A percentile compares a stretch with the other conserved stretches of the same genome.
Conservation (phyloP, 2,797 vertebrate genomes). For the Bovichtus variegatus region DNA sequence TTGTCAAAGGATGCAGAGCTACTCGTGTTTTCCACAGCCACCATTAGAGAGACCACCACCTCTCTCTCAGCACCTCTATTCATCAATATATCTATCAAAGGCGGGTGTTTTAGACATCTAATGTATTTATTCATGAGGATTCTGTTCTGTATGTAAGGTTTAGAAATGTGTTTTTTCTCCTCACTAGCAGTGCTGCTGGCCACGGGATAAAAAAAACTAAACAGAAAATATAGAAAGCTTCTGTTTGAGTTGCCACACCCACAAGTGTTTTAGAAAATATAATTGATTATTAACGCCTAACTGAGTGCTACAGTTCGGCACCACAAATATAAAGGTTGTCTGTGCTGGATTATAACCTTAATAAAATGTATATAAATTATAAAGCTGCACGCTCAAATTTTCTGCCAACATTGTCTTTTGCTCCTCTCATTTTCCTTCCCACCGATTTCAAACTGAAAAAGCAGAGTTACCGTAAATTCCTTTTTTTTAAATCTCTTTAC, state of each 20-base stretch:
- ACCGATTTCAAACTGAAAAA: neutral
- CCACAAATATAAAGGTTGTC: neutral
- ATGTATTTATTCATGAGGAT: constrained; percentile 38
- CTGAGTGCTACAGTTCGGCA: neutral
- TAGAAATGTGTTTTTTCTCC: constrained; percentile 3
- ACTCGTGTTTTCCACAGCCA: constrained; percentile 15
- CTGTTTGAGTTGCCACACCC: neutral
- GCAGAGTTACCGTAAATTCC: neutral
- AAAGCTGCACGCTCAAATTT: neutral
- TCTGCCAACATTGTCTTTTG: neutral
- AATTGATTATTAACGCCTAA: neutral
- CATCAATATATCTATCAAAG: constrained; percentile 11
- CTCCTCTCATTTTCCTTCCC: neutral
- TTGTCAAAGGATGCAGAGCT: constrained; percentile 26
- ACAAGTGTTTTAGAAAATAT: neutral
- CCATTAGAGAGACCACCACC: constrained; percentile 26
- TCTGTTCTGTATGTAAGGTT: constrained; percentile 2
- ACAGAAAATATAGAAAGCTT: neutral
- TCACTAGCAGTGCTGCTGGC: neutral
- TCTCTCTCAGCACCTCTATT: constrained; percentile 20
- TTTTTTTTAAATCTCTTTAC: constrained; percentile 22
- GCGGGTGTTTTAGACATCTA: constrained; percentile 3
- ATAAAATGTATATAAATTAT: too few relatives aligned
- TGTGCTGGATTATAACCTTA: neutral
- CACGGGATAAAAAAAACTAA: neutral